These are phyloP conservation scores for Phaedon cochleariae DNA, from an alignment of 2,888 invertebrate species.

Conservation along the genomic window DNA sequence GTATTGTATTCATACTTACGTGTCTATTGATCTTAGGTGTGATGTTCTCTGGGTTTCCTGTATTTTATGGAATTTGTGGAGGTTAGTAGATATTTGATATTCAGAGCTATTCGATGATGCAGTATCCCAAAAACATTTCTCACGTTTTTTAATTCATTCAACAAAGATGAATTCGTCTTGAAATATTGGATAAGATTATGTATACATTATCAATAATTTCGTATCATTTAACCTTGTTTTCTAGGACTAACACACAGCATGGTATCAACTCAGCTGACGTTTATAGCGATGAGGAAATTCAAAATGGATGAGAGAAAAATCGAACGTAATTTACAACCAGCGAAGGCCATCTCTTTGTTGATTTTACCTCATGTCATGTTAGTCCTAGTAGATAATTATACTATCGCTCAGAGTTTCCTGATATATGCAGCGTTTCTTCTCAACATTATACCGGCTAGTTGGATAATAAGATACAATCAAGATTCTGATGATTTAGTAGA, in stretches of 20 bases:
- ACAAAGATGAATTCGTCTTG: no score
- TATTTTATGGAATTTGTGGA: constrained; percentile 46
- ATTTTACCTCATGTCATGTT: constrained; percentile 45
- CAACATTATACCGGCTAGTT: constrained; percentile 43
- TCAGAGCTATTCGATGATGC: no score
- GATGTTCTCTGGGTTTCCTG: constrained; percentile 35
- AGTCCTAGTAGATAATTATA: constrained; percentile 34
- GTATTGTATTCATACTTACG: constrained; percentile 35
- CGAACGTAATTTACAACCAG: constrained; percentile 40
- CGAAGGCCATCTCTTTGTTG: constrained; percentile 43
- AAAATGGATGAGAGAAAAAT: constrained; percentile 40
- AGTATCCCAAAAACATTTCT: no score
- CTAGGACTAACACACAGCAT: constrained; percentile 43
- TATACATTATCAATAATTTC: no score
- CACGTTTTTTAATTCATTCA: no score
- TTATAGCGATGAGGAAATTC: constrained; percentile 39
- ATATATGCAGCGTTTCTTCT: constrained; percentile 45
- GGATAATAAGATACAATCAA: constrained; percentile 34
- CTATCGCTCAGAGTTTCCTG: constrained; percentile 35
- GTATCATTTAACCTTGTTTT: constrained; percentile 24
- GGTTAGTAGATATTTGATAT: no score
- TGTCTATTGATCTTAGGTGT: constrained; percentile 38
- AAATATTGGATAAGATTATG: no score
- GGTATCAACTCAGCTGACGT: constrained; percentile 40
- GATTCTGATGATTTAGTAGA: not conserved